Conservation (phyloP, 2,888 invertebrate genomes). For the Tinea semifulvella region DNA sequence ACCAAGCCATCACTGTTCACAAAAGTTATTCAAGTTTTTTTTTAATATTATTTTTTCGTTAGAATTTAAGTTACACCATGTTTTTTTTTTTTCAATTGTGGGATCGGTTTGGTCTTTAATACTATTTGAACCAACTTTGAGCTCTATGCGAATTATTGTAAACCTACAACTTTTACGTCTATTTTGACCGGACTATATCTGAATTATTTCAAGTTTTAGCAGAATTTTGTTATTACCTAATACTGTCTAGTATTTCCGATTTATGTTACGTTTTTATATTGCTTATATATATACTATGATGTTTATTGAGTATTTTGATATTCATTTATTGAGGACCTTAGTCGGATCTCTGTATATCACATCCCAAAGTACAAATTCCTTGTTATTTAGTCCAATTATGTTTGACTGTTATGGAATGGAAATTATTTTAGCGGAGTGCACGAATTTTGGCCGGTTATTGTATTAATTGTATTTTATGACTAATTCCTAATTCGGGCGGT, state of each 20-base stretch:
- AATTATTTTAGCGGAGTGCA: slow-evolving; percentile 52
- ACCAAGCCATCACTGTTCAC: too few relatives aligned
- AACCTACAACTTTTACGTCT: too few relatives aligned
- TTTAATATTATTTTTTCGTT: too few relatives aligned
- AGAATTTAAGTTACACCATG: too few relatives aligned
- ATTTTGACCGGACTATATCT: too few relatives aligned
- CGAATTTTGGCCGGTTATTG: slow-evolving; percentile 5
- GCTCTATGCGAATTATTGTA: too few relatives aligned
- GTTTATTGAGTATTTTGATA: slow-evolving; percentile 64
- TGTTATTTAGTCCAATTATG: slow-evolving; percentile 70
- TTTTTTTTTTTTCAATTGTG: too few relatives aligned
- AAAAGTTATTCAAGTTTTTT: too few relatives aligned
- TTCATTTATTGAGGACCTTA: slow-evolving; percentile 67
- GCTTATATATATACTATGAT: slow-evolving; percentile 65
- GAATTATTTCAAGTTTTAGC: slow-evolving; percentile 58
- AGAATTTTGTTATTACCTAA: slow-evolving; percentile 53
- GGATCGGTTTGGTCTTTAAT: too few relatives aligned
- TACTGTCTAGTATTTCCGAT: slow-evolving; percentile 60
- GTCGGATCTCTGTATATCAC: slow-evolving; percentile 68
- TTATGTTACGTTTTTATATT: slow-evolving; percentile 65
- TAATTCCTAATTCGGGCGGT: neutral
- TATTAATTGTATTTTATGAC: slow-evolving; percentile 8
- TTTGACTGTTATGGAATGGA: slow-evolving; percentile 64
- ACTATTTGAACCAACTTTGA: too few relatives aligned
- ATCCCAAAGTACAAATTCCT: slow-evolving; percentile 70